phyloP scores from a whole-genome alignment of 2,113 vertebrate genomes.

The Dromas ardeola region DNA sequence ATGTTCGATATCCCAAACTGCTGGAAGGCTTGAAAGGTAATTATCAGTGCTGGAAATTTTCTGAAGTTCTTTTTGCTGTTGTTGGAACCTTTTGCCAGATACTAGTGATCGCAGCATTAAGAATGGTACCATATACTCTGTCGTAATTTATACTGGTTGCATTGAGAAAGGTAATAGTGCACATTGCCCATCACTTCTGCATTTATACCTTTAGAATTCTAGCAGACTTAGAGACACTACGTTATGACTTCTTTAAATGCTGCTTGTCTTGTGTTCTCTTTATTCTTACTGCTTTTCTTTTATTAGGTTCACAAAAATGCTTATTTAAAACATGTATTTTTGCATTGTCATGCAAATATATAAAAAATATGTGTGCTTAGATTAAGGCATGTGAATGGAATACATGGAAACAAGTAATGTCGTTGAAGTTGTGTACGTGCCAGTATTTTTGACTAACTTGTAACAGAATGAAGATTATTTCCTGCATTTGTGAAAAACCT shows the following conservation, averaged over 20 bases:
- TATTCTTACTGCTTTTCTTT: neutral
- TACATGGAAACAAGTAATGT: neutral
- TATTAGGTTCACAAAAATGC: neutral
- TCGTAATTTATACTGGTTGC: neutral
- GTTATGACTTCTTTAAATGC: neutral
- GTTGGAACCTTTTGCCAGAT: rapidly evolving
- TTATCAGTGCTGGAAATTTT: neutral
- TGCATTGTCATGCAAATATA: neutral
- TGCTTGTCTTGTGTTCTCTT: neutral
- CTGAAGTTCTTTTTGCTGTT: neutral
- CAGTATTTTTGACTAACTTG: neutral
- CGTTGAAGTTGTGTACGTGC: neutral
- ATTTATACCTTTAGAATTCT: neutral
- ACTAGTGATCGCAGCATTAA: neutral
- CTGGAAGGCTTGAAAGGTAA: slow-evolving; percentile 92
- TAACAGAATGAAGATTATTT: neutral
- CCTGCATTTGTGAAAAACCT: neutral
- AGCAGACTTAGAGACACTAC: neutral
- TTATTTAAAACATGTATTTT: neutral
- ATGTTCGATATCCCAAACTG: slow-evolving; percentile 94
- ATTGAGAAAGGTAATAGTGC: neutral
- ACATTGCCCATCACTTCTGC: neutral
- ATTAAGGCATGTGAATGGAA: neutral
- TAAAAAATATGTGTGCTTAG: neutral
- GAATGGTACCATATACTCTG: neutral